phyloP scores from a whole-genome alignment of 2,888 invertebrate species.

The Ametastegia equiseti region DNA sequence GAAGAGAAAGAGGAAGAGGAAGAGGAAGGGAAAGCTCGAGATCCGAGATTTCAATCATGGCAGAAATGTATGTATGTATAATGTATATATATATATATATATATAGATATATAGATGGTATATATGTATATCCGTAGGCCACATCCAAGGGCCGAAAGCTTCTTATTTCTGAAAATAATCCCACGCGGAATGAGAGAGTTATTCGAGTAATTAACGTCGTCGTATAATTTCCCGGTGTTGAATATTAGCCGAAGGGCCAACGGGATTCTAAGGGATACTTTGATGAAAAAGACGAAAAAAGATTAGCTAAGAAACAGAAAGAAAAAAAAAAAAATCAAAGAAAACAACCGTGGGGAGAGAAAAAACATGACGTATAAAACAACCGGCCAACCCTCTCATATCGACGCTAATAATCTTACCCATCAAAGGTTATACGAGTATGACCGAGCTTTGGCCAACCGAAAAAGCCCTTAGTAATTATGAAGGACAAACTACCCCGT shows the following conservation, averaged over 20 bases:
- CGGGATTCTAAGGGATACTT: slow-evolving; percentile 38
- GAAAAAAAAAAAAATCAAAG: slow-evolving; percentile 31
- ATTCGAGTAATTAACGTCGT: slow-evolving; percentile 58
- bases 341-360: background rate
- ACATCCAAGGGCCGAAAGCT: background rate
- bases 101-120: background rate
- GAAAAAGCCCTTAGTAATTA: background rate
- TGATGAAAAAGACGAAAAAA: slow-evolving; percentile 33
- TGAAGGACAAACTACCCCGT: background rate
- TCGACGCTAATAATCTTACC: slow-evolving; percentile 3
- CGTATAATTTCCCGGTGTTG: slow-evolving; percentile 58
- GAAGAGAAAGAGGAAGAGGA: slow-evolving; percentile 27
- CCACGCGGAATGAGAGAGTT: slow-evolving; percentile 43
- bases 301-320: slow-evolving; percentile 35
- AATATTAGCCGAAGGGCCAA: slow-evolving; percentile 31
- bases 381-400: background rate
- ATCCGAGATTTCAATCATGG: slow-evolving; percentile 48
- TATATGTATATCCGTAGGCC: slow-evolving; percentile 1
- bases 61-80: slow-evolving; percentile 18
- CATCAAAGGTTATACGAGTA: slow-evolving; percentile 4
- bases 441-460: background rate
- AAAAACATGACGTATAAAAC: slow-evolving; percentile 12
- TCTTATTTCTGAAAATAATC: slow-evolving; percentile 40
- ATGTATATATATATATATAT: background rate
- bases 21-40: slow-evolving; percentile 47